Conservation (phyloP, 2,113 vertebrate species). For the Nesoenas mayeri region DNA sequence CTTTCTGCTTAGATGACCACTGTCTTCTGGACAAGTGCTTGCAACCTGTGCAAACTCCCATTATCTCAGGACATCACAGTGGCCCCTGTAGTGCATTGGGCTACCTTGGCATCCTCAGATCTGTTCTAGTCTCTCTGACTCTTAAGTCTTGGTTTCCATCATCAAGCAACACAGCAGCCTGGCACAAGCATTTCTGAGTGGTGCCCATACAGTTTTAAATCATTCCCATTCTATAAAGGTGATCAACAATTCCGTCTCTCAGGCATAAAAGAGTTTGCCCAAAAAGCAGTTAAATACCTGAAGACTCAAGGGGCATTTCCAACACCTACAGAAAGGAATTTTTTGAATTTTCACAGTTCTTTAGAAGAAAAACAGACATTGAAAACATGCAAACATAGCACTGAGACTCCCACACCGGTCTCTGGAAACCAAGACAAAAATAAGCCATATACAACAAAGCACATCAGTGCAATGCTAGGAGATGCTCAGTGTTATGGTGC, state of each 20-base stretch:
- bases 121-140: not conserved
- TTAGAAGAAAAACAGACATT: not conserved
- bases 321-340: not conserved
- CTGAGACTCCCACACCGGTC: not conserved
- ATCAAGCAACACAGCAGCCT: not conserved
- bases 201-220: not conserved
- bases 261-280: not conserved
- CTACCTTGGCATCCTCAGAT: not conserved
- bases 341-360: not conserved
- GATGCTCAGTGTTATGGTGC: not conserved
- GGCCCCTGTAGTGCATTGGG: not conserved
- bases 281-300: not conserved
- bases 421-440: not conserved
- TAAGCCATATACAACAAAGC: accelerated
- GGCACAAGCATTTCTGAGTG: not conserved
- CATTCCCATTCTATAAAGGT: not conserved
- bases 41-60: not conserved
- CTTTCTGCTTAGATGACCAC: not conserved
- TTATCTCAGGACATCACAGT: not conserved
- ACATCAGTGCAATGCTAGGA: too few species aligned
- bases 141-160: not conserved
- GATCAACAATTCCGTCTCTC: not conserved
- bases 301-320: not conserved
- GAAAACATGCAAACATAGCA: not conserved
- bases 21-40: not conserved